Percentiles rank a stretch among this genome's conserved stretches.
Conservation (phyloP, 2,888 invertebrate genomes). For the Hirudinaria manillensis region DNA sequence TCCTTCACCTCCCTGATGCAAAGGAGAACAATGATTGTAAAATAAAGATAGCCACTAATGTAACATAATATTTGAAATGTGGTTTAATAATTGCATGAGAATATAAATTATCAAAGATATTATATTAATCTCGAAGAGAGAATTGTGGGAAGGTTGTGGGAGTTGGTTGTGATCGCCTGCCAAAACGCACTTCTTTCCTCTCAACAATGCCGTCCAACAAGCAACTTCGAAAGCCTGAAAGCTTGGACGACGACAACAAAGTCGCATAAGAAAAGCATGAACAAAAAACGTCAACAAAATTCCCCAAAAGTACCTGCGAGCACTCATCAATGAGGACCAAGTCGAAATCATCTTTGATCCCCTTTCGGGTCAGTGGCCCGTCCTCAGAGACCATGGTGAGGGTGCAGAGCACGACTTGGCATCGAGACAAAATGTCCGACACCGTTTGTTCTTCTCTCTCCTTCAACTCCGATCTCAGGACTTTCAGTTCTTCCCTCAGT, state of each 20-base stretch:
- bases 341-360: conserved; percentile 57
- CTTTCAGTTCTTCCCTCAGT: conserved; percentile 51
- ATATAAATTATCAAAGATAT: background rate
- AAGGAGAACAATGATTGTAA: background rate
- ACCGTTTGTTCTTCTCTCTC: conserved; percentile 53
- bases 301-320: too few relatives aligned
- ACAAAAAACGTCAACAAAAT: background rate
- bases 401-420: conserved; percentile 56
- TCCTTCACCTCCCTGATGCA: conserved; percentile 53
- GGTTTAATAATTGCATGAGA: too few relatives aligned
- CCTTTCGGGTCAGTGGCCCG: conserved; percentile 53
- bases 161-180: conserved; percentile 59
- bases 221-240: conserved; percentile 54
- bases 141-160: conserved; percentile 58
- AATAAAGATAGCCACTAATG: too few relatives aligned
- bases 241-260: too few relatives aligned
- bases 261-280: too few relatives aligned
- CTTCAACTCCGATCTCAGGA: conserved; percentile 56
- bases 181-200: conserved; percentile 55
- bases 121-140: conserved; percentile 42
- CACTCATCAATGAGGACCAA: conserved; percentile 60
- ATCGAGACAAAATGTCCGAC: conserved; percentile 50
- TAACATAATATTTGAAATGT: too few relatives aligned
- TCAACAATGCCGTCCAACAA: conserved; percentile 59
- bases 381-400: conserved; percentile 54